A percentile compares a stretch with the other conserved stretches of the same genome.
phyloP scores from a whole-genome alignment of 2,113 vertebrate genomes.

The Neodon shergylaensis region DNA sequence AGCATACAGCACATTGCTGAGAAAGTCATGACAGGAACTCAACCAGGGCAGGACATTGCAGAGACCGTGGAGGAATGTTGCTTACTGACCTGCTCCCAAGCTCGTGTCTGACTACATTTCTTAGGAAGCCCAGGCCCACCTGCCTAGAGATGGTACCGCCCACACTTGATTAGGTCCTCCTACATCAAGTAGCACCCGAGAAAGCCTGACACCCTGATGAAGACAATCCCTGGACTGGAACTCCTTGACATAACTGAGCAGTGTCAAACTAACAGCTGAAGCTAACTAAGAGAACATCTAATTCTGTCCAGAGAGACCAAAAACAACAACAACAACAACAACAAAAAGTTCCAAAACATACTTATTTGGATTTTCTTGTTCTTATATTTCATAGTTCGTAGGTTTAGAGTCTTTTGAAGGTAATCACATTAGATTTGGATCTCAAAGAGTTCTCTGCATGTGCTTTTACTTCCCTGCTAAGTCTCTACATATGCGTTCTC shows the following conservation, averaged over 20 bases:
- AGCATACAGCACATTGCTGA: not conserved
- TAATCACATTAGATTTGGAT: not conserved
- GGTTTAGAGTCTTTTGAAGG: not conserved
- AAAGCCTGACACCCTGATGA: not conserved
- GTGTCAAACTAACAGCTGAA: not conserved
- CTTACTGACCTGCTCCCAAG: not conserved
- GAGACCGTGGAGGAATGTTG: not conserved
- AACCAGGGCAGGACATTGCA: not conserved
- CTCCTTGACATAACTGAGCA: not conserved
- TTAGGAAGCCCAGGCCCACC: not conserved
- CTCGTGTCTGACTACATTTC: not conserved
- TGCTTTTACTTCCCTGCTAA: not conserved
- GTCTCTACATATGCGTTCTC: not conserved
- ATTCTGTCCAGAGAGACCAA: not conserved
- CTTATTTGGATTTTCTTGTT: constrained; percentile 39
- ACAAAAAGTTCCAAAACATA: not conserved
- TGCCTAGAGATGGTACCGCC: not conserved
- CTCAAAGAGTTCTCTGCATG: not conserved
- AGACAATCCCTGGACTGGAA: not conserved
- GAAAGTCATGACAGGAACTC: not conserved
- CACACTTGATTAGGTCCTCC: not conserved
- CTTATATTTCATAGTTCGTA: constrained; percentile 23
- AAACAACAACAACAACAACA: not conserved
- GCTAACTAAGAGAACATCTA: not conserved
- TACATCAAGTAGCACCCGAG: not conserved